Base-by-base conservation (phyloP, 2,797 vertebrate genomes). In the Coilia nasus region DNA sequence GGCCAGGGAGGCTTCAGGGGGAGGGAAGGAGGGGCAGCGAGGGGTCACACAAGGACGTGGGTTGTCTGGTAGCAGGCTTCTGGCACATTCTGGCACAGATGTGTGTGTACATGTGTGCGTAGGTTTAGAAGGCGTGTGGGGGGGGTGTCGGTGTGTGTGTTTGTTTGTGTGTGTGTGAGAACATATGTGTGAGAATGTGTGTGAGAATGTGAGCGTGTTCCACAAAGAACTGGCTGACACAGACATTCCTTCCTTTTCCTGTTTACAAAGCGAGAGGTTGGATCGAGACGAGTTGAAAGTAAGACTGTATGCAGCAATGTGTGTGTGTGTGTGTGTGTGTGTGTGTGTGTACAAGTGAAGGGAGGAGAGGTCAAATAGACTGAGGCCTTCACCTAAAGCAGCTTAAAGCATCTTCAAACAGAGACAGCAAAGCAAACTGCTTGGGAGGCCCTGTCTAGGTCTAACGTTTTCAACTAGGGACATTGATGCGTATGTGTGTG, bases 211-310 rank as follows among this genome's bases (percentile, higher is more conserved):
- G 28, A 15, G 28, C 6, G 67, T 75, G 28, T 7, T 35, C 28
- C 28, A 28, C 84, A 86, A 85, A 84, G 44, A 86, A 86, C 83
- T 83, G 83, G 87, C 82, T 83, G 35, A 86, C 54, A 71, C 83
- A 84, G 67, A 89, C 87, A 91, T 89, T 87, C 67, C 88, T 85
- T 85, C 81, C 50, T 82, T 88, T 92, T 95, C 93, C 92, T 93
- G 94, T 94, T 93, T 94, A 94, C 89, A 90, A 71, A 71, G 62
- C 87, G 75, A 78, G 71, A 23, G 59, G 81, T 80, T 31, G 31
- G 31, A 75, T 6, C 4, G 67, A 75, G 67, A 35, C 15, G 17
- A 35, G 28, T 35, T 31, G 67, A 15, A 31, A 75, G 67, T 41
- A 28, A 17, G 31, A 75, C 31, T 17, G 28, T 75, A 31, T 75